phyloP scores from a whole-genome alignment of 2,113 vertebrate genomes.

The Oreochromis tanganicae region DNA sequence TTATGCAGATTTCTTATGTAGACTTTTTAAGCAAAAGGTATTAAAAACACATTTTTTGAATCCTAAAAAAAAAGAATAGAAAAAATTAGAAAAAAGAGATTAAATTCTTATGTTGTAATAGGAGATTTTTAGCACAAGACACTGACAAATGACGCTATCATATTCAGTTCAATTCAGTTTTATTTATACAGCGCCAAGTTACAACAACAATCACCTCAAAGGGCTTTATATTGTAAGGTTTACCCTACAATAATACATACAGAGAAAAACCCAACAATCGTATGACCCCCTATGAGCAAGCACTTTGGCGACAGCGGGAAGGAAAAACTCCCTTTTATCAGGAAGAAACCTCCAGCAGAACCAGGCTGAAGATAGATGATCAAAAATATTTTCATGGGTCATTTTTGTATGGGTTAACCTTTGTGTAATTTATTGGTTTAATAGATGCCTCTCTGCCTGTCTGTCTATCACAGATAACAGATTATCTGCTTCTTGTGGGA shows the following conservation, averaged over 20 bases:
- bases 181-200: fast-evolving
- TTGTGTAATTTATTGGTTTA: not conserved
- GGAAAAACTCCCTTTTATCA: not conserved
- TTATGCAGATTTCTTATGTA: not conserved
- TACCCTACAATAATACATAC: not conserved
- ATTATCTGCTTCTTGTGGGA: not conserved
- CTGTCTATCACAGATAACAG: not conserved
- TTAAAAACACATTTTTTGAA: not conserved
- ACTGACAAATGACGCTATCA: not conserved
- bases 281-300: not conserved
- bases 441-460: not conserved
- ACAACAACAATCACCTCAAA: not conserved
- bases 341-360: not conserved
- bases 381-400: not conserved
- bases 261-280: not conserved
- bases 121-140: not conserved
- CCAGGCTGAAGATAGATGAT: not conserved
- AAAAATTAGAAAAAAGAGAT: not conserved
- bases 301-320: not conserved
- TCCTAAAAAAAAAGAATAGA: not conserved
- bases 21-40: not conserved
- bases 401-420: not conserved
- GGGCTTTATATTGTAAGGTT: fast-evolving
- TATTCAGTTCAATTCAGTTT: not conserved
- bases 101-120: not conserved